phyloP scores from a whole-genome alignment of 1,140 invertebrate genomes.

The Pseudomyrmex concolor region DNA sequence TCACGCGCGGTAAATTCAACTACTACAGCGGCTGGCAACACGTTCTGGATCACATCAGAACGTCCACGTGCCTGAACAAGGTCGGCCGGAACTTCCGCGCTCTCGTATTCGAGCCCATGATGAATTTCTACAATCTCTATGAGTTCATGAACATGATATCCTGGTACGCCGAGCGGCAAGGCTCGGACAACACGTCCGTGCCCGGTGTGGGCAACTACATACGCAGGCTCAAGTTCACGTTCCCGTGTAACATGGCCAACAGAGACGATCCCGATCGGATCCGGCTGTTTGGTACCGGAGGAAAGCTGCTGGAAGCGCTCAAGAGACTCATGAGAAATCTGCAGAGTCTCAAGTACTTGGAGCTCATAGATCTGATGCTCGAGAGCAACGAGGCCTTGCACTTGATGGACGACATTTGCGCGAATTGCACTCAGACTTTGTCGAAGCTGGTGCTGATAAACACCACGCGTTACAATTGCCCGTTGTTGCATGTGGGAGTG shows the following conservation, averaged over 20 bases:
- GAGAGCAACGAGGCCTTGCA: constrained; percentile 89
- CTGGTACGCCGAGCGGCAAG: constrained; percentile 88
- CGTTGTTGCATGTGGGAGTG: constrained; percentile 91
- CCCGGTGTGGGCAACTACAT: constrained; percentile 87
- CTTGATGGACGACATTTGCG: constrained; percentile 91
- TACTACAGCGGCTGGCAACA: constrained; percentile 94
- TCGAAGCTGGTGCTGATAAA: constrained; percentile 90
- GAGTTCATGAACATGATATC: constrained; percentile 93
- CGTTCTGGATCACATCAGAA: constrained; percentile 90
- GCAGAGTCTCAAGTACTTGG: constrained; percentile 87
- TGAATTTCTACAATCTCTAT: constrained; percentile 93
- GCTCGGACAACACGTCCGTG: constrained; percentile 75
- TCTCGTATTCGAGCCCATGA: constrained; percentile 90
- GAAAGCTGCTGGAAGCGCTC: constrained; percentile 88
- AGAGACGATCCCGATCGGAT: constrained; percentile 87
- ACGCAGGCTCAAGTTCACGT: constrained; percentile 90
- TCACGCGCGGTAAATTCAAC: constrained; percentile 91
- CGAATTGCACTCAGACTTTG: constrained; percentile 88
- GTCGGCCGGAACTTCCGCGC: constrained; percentile 89
- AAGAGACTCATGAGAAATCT: constrained; percentile 91
- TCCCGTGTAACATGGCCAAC: constrained; percentile 91
- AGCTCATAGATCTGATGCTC: constrained; percentile 92
- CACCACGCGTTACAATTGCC: constrained; percentile 89
- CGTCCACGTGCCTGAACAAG: constrained; percentile 89
- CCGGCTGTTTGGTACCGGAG: constrained; percentile 91